Base-by-base conservation (phyloP, 92 coral and sea anemone species). In the Actinostola sp. region DNA sequence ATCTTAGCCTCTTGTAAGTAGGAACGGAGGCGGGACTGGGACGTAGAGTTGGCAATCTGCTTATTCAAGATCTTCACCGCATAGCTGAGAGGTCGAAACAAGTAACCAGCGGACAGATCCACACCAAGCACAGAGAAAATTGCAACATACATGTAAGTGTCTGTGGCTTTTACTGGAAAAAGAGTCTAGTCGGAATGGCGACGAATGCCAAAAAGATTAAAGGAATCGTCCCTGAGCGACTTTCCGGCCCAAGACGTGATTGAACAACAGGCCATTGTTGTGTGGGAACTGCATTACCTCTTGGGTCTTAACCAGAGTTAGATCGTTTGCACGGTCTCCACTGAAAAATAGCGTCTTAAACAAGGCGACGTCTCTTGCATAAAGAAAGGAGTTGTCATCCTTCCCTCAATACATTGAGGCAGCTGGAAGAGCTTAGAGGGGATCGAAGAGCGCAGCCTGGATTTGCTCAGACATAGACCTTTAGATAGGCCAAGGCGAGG, bases 211-310 rank as follows among this genome's bases (percentile, higher is more conserved):
- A 64, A 65, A 31, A 76, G 3, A 42, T 76, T 64, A 5, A 55
- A 50, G 17, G 74, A 42, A 6, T 61, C 73, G 30, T 75, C 74
- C 11, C 61, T 15, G 25, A 73, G 71, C 23, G 71, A 59, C 26
- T 23, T 71, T n/a, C n/a, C n/a, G n/a, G 11, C 77, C 80, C 72
- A 71, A 55, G 24, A 70, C 75, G 29, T 70, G 78, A 43, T 72
- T 72, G 52, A 50, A 54, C 66, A 59, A 69, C 23, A 73, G 30
- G 29, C 79, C 71, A 25, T 73, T 26, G 79, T 73, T 45, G 1
- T 43, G 26, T 27, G 62, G 81, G 42, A 75, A 65, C 27, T 34
- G 60, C 72, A 75, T 62, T n/a, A n/a, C n/a, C n/a, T 63, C 72
- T 53, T 63, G 62, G 44, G 73, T 61, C 63, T 75, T 60, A 12